Evolutionary conservation across 2,888 invertebrate species (phyloP), one percentile per base, ranked within the genome.

Genomic region (Lasius platythorax): DNA sequence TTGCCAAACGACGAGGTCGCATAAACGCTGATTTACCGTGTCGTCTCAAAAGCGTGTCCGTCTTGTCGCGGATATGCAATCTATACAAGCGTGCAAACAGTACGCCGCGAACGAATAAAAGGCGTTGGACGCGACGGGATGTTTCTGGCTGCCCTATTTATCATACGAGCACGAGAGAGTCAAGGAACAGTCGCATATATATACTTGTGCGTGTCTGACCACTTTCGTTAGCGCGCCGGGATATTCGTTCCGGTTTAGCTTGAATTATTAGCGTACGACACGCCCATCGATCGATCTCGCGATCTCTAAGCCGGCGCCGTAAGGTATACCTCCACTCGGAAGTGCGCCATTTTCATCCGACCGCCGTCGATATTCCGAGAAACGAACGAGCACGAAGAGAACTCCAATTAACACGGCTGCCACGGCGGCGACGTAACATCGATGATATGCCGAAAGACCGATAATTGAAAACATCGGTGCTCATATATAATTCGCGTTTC

Each of bases 101-200:
- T 87, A 76, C 83, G 30, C 56, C 40, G 82, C 84, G 73, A 73
- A 76, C 50, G 76, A 85, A 84, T 83, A 85, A 87, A 84, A 89
- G 79, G 3, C 78, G 85, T 83, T 70, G 63, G 33, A 30, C 43
- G 28, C 75, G 64, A 61, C 67, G 67, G 68, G 78, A 88, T 70
- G 83, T 83, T 86, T 83, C 84, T 85, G 83, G 83, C 84, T 83
- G 23, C 64, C 82, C 79, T 88, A 87, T 88, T 89, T 87, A 89
- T 89, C 89, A 75, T 15, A 30, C 15, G 58, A n/a, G 85, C 79
- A 87, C 66, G 56, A 63, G 76, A 37, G 37, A 5, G 28, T 23
- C 23, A 53, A 63, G 56, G 67, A 67, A 40, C 53, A 15, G 12
- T 8, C 40, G 68, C 37, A 37, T 37, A 37, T n/a, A 15, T 83